A percentile compares a stretch with the other conserved stretches of the same genome.
Evolutionary conservation across 2,888 invertebrate species (phyloP).

Genomic region (Autographa gamma): DNA sequence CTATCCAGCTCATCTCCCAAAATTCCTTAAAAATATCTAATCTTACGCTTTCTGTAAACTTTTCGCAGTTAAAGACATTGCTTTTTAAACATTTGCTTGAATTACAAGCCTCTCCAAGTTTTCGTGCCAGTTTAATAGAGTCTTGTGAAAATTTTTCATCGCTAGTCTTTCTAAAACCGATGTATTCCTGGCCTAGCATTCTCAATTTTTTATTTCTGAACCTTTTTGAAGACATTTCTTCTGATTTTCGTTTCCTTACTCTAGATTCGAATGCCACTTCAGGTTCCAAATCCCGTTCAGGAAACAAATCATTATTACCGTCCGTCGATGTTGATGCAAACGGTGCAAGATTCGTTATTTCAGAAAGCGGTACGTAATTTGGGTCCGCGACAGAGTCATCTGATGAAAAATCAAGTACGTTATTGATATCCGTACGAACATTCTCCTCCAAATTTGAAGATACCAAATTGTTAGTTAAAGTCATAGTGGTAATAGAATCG

Average conservation of each 20-base stretch:
- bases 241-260: not conserved
- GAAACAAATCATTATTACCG: not conserved
- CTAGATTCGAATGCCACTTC: not conserved
- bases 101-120: too few species aligned
- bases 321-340: not conserved
- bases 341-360: not conserved
- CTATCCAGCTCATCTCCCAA: not conserved
- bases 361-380: not conserved
- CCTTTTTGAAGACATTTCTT: not conserved
- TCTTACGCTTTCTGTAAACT: too few species aligned
- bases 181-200: not conserved
- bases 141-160: not conserved
- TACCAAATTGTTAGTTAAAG: not conserved
- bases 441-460: not conserved
- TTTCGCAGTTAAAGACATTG: too few species aligned
- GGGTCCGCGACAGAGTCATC: too few species aligned
- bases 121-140: too few species aligned
- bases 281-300: not conserved
- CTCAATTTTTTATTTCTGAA: too few species aligned
- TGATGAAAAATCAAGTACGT: too few species aligned
- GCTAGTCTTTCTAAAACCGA: conserved; percentile 1
- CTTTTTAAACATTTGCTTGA: too few species aligned
- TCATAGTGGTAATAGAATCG: too few species aligned
- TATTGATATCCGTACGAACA: not conserved
- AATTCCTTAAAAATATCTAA: too few species aligned